A percentile compares a stretch with the other conserved stretches of the same genome.
Conservation (phyloP, 2,113 vertebrate genomes). For the Tachuris rubrigastra region DNA sequence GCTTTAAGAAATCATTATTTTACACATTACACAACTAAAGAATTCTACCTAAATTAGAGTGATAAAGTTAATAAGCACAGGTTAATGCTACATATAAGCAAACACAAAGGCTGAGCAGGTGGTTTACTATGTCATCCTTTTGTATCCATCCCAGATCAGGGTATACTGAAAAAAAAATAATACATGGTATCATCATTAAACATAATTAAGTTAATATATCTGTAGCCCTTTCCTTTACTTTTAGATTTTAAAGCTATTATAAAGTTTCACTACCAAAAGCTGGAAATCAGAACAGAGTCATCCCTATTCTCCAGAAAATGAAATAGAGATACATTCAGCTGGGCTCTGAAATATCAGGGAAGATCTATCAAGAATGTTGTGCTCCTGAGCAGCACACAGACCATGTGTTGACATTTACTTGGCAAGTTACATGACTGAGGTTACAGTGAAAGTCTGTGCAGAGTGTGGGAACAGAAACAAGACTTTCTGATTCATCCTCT, state of each 20-base stretch:
- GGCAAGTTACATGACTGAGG: not conserved
- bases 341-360: not conserved
- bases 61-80: conserved; percentile 21
- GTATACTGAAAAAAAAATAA: conserved; percentile 49
- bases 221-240: not conserved
- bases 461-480: not conserved
- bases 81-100: conserved; percentile 36
- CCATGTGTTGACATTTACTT: not conserved
- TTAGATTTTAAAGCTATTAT: not conserved
- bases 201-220: not conserved
- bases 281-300: not conserved
- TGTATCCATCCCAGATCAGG: conserved; percentile 14
- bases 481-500: not conserved
- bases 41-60: conserved; percentile 34
- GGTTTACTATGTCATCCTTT: conserved; percentile 41
- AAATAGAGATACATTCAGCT: not conserved
- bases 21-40: not conserved
- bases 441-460: not conserved
- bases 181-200: not conserved
- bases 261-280: not conserved
- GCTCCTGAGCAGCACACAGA: not conserved
- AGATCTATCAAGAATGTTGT: not conserved
- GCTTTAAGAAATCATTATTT: conserved; percentile 3
- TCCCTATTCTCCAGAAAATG: not conserved
- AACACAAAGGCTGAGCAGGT: conserved; percentile 12